These are phyloP conservation scores for Lochmaea capreae DNA, from an alignment of 2,888 invertebrate species.

Conservation along the genomic window DNA sequence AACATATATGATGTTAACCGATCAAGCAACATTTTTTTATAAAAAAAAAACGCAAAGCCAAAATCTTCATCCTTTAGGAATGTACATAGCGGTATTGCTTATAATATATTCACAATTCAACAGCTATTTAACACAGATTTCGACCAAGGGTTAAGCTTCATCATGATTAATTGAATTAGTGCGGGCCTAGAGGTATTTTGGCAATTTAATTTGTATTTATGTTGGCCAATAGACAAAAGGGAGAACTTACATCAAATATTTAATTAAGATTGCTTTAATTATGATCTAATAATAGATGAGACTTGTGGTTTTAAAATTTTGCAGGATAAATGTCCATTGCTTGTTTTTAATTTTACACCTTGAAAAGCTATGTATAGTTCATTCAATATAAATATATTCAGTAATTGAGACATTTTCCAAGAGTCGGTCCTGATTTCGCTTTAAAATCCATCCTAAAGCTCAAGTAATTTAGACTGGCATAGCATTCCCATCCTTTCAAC, in stretches of 20 bases:
- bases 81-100: background rate
- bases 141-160: conserved; percentile 25
- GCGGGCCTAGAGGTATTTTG: conserved; percentile 8
- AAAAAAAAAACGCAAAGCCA: background rate
- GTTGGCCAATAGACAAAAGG: background rate
- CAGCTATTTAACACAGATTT: conserved; percentile 26
- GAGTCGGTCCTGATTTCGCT: background rate
- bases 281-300: background rate
- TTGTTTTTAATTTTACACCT: no score
- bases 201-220: conserved; percentile 28
- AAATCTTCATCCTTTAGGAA: background rate
- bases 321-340: no score
- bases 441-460: background rate
- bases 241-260: background rate
- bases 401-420: background rate
- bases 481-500: background rate
- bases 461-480: conserved; percentile 5
- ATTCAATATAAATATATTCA: background rate
- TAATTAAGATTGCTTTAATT: background rate
- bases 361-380: no score
- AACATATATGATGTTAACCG: no score
- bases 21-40: no score
- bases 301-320: no score
- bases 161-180: conserved; percentile 25
- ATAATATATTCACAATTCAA: conserved; percentile 16